Conservation (phyloP, 2,888 invertebrate genomes). For the Leucophora obtusa region DNA sequence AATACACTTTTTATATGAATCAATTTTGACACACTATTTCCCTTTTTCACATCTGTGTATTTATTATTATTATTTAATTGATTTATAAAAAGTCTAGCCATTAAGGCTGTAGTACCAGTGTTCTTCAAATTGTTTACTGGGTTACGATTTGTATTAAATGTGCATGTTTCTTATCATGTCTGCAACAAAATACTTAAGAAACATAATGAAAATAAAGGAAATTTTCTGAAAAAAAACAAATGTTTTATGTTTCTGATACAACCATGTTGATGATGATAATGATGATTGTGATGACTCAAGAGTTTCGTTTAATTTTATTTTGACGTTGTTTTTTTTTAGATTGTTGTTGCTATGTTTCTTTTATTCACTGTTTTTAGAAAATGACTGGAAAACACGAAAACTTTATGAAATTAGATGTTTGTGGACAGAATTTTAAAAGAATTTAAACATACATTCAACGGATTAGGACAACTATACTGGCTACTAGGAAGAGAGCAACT, state of each 20-base stretch:
- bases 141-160: not conserved
- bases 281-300: not conserved
- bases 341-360: not conserved
- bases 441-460: no score
- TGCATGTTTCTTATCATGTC: not conserved
- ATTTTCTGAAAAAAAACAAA: not conserved
- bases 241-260: not conserved
- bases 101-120: not conserved
- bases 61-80: no score
- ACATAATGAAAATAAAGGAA: not conserved
- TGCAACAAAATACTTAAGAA: not conserved
- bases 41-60: no score
- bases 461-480: no score
- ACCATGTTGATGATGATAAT: not conserved
- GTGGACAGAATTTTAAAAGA: not conserved
- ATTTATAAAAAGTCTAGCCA: not conserved
- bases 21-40: no score
- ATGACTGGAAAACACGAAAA: slow-evolving; percentile 31
- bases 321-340: not conserved
- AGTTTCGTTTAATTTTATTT: not conserved
- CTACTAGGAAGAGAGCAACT: no score
- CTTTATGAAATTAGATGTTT: not conserved
- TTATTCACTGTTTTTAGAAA: slow-evolving; percentile 28
- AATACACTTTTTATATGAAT: no score
- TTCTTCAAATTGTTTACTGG: not conserved